phyloP scores from a whole-genome alignment of 2,888 invertebrate species.

The Luffia ferchaultella region DNA sequence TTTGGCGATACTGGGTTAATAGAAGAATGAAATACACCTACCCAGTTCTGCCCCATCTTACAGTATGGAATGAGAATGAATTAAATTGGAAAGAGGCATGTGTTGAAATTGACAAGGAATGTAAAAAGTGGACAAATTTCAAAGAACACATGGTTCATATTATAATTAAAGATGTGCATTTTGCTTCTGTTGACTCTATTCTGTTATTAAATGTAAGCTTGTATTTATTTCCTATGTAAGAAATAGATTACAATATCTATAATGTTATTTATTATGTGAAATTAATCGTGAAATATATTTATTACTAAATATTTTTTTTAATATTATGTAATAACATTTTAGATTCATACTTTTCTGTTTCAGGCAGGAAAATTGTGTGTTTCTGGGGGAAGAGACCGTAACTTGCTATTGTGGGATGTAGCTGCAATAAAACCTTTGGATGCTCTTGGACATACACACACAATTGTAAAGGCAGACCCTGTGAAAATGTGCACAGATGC shows the following conservation, averaged over 20 bases:
- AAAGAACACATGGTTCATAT: constrained; percentile 50
- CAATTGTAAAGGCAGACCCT: constrained; percentile 23
- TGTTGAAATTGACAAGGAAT: constrained; percentile 67
- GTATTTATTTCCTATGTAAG: background rate
- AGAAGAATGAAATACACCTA: constrained; percentile 28
- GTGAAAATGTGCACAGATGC: constrained; percentile 46
- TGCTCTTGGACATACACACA: constrained; percentile 20
- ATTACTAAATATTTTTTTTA: background rate
- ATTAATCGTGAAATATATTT: background rate
- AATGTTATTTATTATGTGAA: background rate
- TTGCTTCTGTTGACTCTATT: constrained; percentile 67
- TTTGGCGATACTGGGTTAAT: constrained; percentile 62
- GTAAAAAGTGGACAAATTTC: constrained; percentile 59
- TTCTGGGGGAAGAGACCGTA: constrained; percentile 68
- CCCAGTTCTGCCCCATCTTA: constrained; percentile 42
- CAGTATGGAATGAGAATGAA: constrained; percentile 39
- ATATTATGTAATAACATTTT: constrained; percentile 22
- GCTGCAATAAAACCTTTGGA: constrained; percentile 27
- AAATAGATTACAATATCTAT: background rate
- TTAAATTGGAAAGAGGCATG: constrained; percentile 66
- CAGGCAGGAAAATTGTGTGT: constrained; percentile 58
- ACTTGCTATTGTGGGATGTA: constrained; percentile 61
- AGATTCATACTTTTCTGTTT: constrained; percentile 48
- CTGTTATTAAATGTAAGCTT: constrained; percentile 61
- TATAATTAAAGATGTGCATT: constrained; percentile 59